Percentiles rank a stretch among this genome's conserved stretches.
phyloP scores from a whole-genome alignment of 2,113 vertebrate species.

The Corapipo altera region DNA sequence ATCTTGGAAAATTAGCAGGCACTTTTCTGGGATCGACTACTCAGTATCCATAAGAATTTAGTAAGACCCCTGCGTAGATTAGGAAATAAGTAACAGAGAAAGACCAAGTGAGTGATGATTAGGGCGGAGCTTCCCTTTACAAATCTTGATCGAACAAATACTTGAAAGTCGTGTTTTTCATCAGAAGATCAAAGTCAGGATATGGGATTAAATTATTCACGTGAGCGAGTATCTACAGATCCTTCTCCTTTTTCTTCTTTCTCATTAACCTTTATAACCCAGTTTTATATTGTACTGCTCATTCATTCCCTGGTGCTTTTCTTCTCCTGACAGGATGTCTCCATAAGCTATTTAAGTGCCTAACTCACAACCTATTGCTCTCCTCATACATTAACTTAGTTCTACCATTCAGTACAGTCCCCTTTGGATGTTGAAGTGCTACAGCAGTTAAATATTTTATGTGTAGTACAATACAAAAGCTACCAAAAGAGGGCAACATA shows the following conservation, averaged over 20 bases:
- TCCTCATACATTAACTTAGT: not conserved
- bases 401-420: not conserved
- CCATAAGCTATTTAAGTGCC: not conserved
- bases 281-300: not conserved
- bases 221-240: not conserved
- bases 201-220: not conserved
- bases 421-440: not conserved
- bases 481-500: conserved; percentile 68
- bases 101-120: not conserved
- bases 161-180: not conserved
- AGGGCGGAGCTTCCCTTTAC: not conserved
- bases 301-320: not conserved
- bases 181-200: not conserved
- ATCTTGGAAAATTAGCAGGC: not conserved
- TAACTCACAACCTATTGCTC: not conserved
- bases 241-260: not conserved
- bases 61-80: not conserved
- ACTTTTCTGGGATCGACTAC: not conserved
- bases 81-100: not conserved
- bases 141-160: not conserved
- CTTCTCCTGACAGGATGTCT: not conserved
- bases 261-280: not conserved
- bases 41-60: not conserved
- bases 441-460: conserved; percentile 27
- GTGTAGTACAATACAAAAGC: conserved; percentile 65